Conservation (phyloP, 2,888 invertebrate species). For the Lutraria lutraria region DNA sequence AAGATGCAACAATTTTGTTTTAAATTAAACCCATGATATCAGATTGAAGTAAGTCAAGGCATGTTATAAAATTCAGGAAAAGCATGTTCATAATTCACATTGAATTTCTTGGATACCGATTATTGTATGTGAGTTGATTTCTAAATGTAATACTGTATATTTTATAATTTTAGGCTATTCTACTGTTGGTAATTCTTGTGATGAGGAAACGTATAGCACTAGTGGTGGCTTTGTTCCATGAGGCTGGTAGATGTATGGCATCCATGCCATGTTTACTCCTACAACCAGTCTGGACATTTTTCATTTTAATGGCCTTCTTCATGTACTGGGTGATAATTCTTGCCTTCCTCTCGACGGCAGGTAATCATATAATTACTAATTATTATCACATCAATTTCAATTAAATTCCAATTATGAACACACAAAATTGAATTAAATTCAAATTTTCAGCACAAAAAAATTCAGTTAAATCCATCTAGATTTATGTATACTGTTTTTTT, state of each 20-base stretch:
- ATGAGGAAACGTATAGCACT: conserved; percentile 88
- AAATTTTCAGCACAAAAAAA: not conserved
- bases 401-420: not conserved
- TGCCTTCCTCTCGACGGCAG: conserved; percentile 90
- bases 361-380: conserved; percentile 87
- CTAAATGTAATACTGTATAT: not conserved
- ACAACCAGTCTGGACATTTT: conserved; percentile 91
- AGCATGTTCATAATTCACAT: too few species aligned
- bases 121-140: not conserved
- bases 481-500: too few species aligned
- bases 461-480: not conserved
- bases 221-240: conserved; percentile 94
- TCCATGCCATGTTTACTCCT: conserved; percentile 94
- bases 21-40: too few species aligned
- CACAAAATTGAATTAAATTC: not conserved
- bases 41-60: too few species aligned
- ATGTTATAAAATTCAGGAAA: too few species aligned
- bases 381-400: not conserved
- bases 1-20: too few species aligned
- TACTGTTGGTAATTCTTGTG: conserved; percentile 91
- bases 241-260: conserved; percentile 95
- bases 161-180: conserved; percentile 77
- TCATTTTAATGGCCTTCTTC: conserved; percentile 92
- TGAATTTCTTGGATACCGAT: not conserved
- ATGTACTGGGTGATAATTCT: conserved; percentile 95